Conservation (phyloP, 1,140 invertebrate species). For the Diprion similis region DNA sequence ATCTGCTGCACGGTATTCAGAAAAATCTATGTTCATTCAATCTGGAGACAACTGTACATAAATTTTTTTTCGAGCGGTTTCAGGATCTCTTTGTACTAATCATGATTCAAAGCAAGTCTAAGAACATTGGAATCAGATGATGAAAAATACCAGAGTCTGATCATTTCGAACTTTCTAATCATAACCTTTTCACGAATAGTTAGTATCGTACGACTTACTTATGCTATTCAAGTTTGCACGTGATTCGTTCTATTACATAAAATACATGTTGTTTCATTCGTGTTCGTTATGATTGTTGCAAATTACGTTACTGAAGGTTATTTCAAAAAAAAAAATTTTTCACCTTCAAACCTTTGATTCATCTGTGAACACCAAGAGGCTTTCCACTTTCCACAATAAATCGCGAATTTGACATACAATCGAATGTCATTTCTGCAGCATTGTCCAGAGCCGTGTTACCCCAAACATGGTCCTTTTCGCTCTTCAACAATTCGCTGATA, state of each 20-base stretch:
- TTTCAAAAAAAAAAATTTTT: background rate
- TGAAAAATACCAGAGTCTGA: too few species aligned
- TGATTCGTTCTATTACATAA: background rate
- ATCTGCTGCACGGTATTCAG: too few species aligned
- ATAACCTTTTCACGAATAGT: too few species aligned
- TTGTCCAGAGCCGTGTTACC: slow-evolving; percentile 64
- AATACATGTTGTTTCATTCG: background rate
- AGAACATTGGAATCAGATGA: too few species aligned
- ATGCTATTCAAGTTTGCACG: too few species aligned
- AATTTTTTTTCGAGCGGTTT: too few species aligned
- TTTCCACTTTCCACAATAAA: background rate
- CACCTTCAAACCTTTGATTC: slow-evolving; percentile 3
- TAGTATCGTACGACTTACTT: too few species aligned
- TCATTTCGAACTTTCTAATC: too few species aligned
- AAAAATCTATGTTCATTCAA: too few species aligned
- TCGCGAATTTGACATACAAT: slow-evolving; percentile 14
- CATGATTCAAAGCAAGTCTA: too few species aligned
- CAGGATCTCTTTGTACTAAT: too few species aligned
- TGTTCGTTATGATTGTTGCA: background rate
- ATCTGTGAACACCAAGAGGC: background rate
- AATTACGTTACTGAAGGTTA: background rate
- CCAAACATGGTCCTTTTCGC: slow-evolving; percentile 43
- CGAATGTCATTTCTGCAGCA: slow-evolving; percentile 45
- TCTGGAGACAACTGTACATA: too few species aligned
- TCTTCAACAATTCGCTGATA: slow-evolving; percentile 43